Base-by-base conservation (phyloP, 2,113 vertebrate species). In the Scytalopus superciliaris region DNA sequence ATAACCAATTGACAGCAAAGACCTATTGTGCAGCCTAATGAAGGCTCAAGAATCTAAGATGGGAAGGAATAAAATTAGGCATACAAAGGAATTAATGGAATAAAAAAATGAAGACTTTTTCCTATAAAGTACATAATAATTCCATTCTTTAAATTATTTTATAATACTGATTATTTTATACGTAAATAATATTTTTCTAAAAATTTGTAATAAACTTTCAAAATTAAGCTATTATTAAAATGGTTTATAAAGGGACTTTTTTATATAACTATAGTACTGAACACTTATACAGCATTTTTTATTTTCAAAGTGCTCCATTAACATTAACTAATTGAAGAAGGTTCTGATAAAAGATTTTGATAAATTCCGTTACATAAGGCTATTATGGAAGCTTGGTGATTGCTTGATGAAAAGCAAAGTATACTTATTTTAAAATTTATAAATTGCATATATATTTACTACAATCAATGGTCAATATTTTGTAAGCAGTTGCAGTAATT, bases 231-330 rank as follows among this genome's bases (percentile, higher is more conserved):
- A 23, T 55, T 76, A 47, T 9, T 22, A 79, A 89, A 84, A 45
- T 47, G 4, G 5, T 84, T 95, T 57, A 66, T 78, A 66, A 81
- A 74, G 82, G 8, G 15, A 56, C 5, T 50, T 85, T 53, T 72
- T 37, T 1, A 22, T 30, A 16, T 56, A 87, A 83, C 42, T 82
- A n/a, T 14, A 7, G 21, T 80, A 42, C 45, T 24, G 40, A 80
- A 68, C 23, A 67, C 28, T 84, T 39, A 63, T 7, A 66, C 5
- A 8, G 17, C 9, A 68, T 63, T 93, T 94, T 89, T 83, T 49
- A 77, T 90, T 79, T 91, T 95, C 50, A 39, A 84, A 95, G 60
- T 73, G 19, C 17, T 84, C 42, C 68, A 78, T 78, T 94, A 90
- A 76, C 25, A 56, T 87, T 50, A 78, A 80, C 53, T 87, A 92